Evolutionary conservation across 2,888 invertebrate species (phyloP), one percentile per base, ranked within the genome.

Genomic region (Himalopsyche tibetana): DNA sequence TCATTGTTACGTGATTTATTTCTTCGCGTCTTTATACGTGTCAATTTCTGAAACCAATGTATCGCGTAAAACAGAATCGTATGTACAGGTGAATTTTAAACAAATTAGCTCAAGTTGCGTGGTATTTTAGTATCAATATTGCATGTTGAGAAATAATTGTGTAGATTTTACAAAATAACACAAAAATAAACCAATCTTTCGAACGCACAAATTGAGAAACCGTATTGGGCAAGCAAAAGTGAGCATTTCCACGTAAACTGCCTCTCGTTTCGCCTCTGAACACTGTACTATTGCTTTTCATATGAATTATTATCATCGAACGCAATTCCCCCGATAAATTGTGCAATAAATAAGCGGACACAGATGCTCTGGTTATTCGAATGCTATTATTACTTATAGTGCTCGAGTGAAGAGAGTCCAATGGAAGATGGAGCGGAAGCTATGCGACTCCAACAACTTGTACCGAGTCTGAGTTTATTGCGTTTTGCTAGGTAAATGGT

Each of bases 311-410:
- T 87, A 84, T 69, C 82, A 55, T 80, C 55, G 87, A 80, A 83
- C 80, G 74, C 83, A 81, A 82, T 84, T 88, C 80, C 83, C 80
- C 63, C 86, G 82, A 88, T 86, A 88, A 86, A 87, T 86, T 88
- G 86, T 86, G 86, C 83, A 86, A 88, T 88, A 88, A 88, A 88
- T 86, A 88, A 88, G 82, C 85, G 86, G 84, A 85, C 86, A 83
- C 88, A 88, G 86, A 87, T 88, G 88, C 82, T 82, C 80, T 80
- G 87, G 87, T 86, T 86, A 84, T 87, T 86, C 82, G 84, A 85
- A 83, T 40, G 85, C 84, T 69, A 85, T 88, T 86, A 88, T 88
- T 88, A 83, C 69, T 17, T 63, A 81, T 69, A 63, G 42, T 45
- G 63, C 80, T 80, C 38, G n/a, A 69, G 81, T 86, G 83, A 83